Base-by-base conservation (phyloP, 1,140 invertebrate species). In the Matsumurasca onukii region DNA sequence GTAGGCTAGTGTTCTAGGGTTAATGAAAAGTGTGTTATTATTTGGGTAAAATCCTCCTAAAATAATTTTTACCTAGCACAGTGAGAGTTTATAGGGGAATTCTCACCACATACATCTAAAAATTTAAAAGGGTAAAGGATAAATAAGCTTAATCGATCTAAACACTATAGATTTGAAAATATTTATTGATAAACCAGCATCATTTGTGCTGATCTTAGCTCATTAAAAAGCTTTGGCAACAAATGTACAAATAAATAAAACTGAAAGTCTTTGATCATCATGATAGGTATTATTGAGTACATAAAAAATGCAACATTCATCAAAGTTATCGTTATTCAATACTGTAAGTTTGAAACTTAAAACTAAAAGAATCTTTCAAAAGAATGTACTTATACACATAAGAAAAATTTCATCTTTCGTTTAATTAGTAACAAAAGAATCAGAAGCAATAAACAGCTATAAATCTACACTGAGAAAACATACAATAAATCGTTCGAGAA, bases 191-290 rank as follows among this genome's bases (percentile, higher is more conserved):
- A 59, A 12, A 59, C 55, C 55, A 59, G 55, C 55, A 59, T 17
- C 25, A 59, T 27, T 3, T 12, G 25, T 59, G 55, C 55, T 59
- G 55, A 59, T 59, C 13, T 12, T n/a, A 59, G 55, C 15, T 59
- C 30, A 59, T 9, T 59, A 29, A 59, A 59, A 59, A 59, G 55
- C 55, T 59, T 59, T 59, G 55, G 55, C 55, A 59, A 59, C 34
- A 39, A 59, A 59, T 59, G 55, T 59, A 59, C 55, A 59, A 59
- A 59, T 59, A 59, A 59, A 59, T 59, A 59, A 59, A 59, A 59
- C 25, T 12, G n/a, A 59, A 12, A 2, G 15, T 29, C 22, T 59
- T 27, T 3, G n/a, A 27, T 12, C 55, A 29, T 59, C 13, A 59
- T 59, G 3, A 27, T 9, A 15, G n/a, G 25, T 25, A 59, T 27